These are phyloP conservation scores for Nymphalis urticae DNA, from an alignment of 2,888 invertebrate species.

Conservation along the genomic window DNA sequence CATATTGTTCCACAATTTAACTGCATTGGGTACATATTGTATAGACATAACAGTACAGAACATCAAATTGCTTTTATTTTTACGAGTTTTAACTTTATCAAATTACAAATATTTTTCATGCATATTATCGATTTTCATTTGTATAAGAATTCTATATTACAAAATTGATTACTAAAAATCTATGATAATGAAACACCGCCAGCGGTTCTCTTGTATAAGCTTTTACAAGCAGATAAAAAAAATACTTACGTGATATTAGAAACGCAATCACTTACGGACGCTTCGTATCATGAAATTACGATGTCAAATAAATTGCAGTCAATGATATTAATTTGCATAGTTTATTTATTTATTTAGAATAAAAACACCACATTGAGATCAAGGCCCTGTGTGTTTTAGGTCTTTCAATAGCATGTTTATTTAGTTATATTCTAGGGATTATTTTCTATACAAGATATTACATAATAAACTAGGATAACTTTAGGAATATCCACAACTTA, in stretches of 20 bases:
- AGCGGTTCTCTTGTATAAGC: constrained; percentile 54
- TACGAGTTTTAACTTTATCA: constrained; percentile 19
- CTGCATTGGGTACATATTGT: constrained; percentile 49
- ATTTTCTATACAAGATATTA: constrained; percentile 75
- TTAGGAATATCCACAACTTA: constrained; percentile 80
- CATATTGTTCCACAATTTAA: constrained; percentile 42
- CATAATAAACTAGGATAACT: constrained; percentile 69
- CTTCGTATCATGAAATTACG: constrained; percentile 33
- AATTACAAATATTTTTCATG: constrained; percentile 28
- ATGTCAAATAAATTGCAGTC: constrained; percentile 50
- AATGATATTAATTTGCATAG: constrained; percentile 48
- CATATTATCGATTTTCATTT: constrained; percentile 35
- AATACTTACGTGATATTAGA: constrained; percentile 15
- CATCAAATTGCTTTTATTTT: constrained; percentile 21
- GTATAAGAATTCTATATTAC: constrained; percentile 46
- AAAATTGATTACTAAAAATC: constrained; percentile 35
- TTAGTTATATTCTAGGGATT: constrained; percentile 65
- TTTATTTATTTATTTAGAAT: constrained; percentile 53
- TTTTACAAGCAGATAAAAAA: constrained; percentile 24
- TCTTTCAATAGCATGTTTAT: constrained; percentile 63
- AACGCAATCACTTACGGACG: constrained; percentile 28
- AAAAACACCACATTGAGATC: constrained; percentile 72
- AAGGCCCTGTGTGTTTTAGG: constrained; percentile 61
- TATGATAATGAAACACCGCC: constrained; percentile 58
- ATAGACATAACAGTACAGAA: constrained; percentile 12